A percentile compares a stretch with the other conserved stretches of the same genome.
Conservation (phyloP, 2,113 vertebrate genomes). For the Tychaedon coryphoeus region DNA sequence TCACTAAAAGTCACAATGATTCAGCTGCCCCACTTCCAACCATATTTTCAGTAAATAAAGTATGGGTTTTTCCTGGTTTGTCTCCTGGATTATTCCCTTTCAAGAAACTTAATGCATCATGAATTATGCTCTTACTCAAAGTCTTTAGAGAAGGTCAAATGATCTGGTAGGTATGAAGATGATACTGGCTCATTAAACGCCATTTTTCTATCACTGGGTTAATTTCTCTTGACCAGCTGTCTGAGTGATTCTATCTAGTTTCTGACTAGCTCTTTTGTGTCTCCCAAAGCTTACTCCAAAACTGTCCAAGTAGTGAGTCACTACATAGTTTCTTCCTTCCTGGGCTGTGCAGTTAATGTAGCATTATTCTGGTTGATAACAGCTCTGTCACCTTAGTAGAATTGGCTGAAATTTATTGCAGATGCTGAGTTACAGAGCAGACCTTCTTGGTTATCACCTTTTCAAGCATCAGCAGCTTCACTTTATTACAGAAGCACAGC, state of each 20-base stretch:
- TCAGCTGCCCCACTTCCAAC: neutral
- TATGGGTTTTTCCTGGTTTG: accelerated
- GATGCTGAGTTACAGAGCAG: neutral
- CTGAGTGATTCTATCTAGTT: neutral
- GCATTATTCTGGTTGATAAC: neutral
- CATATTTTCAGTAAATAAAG: neutral
- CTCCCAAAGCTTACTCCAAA: neutral
- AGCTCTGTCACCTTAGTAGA: neutral
- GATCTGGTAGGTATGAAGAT: neutral
- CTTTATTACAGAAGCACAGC: neutral
- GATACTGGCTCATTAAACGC: neutral
- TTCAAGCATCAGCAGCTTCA: neutral
- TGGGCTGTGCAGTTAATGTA: neutral
- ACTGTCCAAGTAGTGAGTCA: neutral
- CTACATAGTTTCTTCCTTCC: neutral
- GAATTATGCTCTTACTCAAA: neutral
- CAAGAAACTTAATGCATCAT: neutral
- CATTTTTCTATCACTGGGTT: neutral
- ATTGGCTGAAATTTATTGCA: neutral
- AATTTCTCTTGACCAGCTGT: neutral
- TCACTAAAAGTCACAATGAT: neutral
- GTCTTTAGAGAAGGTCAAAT: neutral
- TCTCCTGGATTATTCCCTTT: neutral
- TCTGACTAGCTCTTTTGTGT: neutral
- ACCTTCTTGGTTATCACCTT: neutral